Evolutionary conservation across 1,140 invertebrate species (phyloP).

Genomic region (Chironomus tepperi): DNA sequence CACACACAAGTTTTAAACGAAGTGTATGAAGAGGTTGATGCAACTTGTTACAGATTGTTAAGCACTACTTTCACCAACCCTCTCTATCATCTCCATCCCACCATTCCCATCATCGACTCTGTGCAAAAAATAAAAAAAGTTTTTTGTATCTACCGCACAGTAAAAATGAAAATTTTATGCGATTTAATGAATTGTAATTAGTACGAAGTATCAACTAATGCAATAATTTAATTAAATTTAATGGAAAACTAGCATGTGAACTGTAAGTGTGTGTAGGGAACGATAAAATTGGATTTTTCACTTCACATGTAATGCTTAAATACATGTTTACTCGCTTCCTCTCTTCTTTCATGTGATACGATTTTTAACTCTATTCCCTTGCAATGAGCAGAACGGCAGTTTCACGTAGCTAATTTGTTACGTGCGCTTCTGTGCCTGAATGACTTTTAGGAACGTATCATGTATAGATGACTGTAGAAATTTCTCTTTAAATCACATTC

Average conservation of each 20-base stretch:
- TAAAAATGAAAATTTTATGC: neutral
- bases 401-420: conserved; percentile 7
- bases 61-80: neutral
- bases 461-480: too few species aligned
- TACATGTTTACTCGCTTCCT: neutral
- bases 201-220: neutral
- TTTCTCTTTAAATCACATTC: too few species aligned
- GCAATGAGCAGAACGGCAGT: neutral
- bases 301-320: neutral
- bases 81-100: too few species aligned
- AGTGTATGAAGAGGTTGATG: neutral
- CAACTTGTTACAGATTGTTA: neutral
- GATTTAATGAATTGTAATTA: conserved; percentile 15
- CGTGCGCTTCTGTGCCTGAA: neutral
- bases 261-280: neutral
- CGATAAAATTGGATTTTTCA: neutral
- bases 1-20: too few species aligned
- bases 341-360: neutral
- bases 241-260: conserved; percentile 16
- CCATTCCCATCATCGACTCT: too few species aligned
- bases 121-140: neutral
- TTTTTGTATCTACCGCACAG: neutral
- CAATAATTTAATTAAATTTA: conserved; percentile 23
- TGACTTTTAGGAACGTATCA: neutral
- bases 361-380: neutral